Base-by-base conservation (phyloP, 2,113 vertebrate genomes). In the Leiothrix lutea region DNA sequence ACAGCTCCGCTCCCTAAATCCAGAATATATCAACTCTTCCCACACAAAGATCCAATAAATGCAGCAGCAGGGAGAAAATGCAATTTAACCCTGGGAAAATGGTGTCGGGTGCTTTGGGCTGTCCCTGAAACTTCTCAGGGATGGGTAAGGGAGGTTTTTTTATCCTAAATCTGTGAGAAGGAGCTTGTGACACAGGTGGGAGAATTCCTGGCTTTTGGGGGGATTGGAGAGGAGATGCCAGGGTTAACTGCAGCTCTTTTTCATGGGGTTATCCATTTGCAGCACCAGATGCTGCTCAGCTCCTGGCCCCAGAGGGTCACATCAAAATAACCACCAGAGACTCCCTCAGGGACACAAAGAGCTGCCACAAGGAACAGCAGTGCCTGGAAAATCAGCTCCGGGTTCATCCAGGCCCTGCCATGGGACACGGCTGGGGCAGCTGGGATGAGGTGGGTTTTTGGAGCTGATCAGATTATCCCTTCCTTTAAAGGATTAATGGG, bases 401-500 rank as follows among this genome's bases (percentile, higher is more conserved):
- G 65, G 25, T 1, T 11, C 61, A 12, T 1, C 23, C 7, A 3
- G 72, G 35, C n/a, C 62, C 72, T 28, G 40, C 8, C 16, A 6
- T 0, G 5, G 40, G 70, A 20, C 12, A 1, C 0, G 8, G 3
- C 7, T 5, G 4, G 18, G 12, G 82, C 90, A 70, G 61, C n/a
- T 42, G 50, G 65, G 74, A 44, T 10, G 35, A 62, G 75, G 44
- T n/a, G 58, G 8, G 9, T 5, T n/a, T n/a, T 33, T 2, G 3
- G 73, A 81, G 73, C 29, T 54, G 53, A 92, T 62, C 4, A 4
- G 82, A 81, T 93, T 67, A 28, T 29, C 71, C 4, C 1, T 19
- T 21, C 80, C 67, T 36, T 57, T 36, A 86, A 56, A 36, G 47
- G 85, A 72, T 86, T 65, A 86, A 29, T 0, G 4, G 51, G 51